Conservation (phyloP, 2,113 vertebrate species). For the Aspiorhynchus laticeps region DNA sequence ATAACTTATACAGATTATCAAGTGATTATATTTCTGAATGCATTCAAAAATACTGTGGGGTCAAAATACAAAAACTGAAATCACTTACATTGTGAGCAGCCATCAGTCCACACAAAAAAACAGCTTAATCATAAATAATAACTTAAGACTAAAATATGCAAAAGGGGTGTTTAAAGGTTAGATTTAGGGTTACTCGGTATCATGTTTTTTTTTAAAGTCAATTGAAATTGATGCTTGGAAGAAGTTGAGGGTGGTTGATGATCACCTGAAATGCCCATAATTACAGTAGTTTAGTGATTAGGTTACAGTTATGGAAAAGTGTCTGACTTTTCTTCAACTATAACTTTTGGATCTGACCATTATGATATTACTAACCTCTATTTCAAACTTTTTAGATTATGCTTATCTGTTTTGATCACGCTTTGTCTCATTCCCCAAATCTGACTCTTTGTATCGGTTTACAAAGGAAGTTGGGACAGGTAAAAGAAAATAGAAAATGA, state of each 20-base stretch:
- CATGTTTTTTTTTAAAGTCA: too few species aligned
- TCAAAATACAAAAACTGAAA: not conserved
- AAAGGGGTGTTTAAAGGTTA: not conserved
- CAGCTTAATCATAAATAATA: too few species aligned
- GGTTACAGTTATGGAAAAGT: not conserved
- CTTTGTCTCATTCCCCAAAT: not conserved
- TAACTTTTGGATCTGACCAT: not conserved
- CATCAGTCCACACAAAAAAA: not conserved
- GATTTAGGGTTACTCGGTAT: not conserved
- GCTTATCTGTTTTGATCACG: not conserved
- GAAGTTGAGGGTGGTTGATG: not conserved
- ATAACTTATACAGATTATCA: not conserved
- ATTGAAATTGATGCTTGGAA: not conserved
- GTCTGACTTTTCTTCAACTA: not conserved
- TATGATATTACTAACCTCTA: not conserved
- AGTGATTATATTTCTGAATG: not conserved
- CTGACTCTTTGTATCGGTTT: not conserved
- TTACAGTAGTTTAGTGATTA: not conserved
- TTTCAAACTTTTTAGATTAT: not conserved
- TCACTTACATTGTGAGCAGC: not conserved
- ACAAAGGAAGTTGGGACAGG: conserved; percentile 20
- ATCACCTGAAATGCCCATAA: not conserved
- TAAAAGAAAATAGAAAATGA: conserved; percentile 35
- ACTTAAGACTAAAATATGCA: not conserved
- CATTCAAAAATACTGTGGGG: not conserved